These are phyloP conservation scores for Falcaria lacertinaria DNA, from an alignment of 2,888 invertebrate species.

Conservation along the genomic window DNA sequence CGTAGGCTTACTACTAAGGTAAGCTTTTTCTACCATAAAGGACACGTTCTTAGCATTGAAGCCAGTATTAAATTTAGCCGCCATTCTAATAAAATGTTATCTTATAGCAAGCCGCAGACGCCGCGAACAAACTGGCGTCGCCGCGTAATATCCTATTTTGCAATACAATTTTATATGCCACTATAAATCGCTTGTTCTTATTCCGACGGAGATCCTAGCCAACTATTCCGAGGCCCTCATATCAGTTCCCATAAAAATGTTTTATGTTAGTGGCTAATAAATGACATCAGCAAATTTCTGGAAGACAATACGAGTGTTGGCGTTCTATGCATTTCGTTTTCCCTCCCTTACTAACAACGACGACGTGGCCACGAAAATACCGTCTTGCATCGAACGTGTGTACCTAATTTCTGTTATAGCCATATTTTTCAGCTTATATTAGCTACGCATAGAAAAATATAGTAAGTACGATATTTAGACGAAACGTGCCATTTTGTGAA, in stretches of 20 bases:
- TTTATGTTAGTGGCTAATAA: conserved; percentile 79
- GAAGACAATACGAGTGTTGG: conserved; percentile 72
- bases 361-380: conserved; percentile 9
- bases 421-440: no score
- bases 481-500: no score
- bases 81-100: background rate
- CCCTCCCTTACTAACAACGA: conserved; percentile 48
- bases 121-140: conserved; percentile 28
- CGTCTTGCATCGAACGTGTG: no score
- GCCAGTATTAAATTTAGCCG: background rate
- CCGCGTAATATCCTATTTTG: conserved; percentile 33
- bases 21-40: no score
- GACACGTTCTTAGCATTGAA: no score
- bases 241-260: conserved; percentile 77
- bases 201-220: conserved; percentile 52
- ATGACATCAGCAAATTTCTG: conserved; percentile 77
- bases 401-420: no score
- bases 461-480: no score
- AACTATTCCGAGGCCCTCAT: conserved; percentile 61
- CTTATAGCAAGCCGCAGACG: conserved; percentile 9
- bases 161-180: conserved; percentile 66
- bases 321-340: conserved; percentile 65
- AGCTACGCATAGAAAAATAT: no score
- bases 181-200: conserved; percentile 69
- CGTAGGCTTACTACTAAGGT: no score